These are phyloP conservation scores for Arnoldichthys spilopterus DNA, from an alignment of 2,797 vertebrate genomes.

Conservation along the genomic window DNA sequence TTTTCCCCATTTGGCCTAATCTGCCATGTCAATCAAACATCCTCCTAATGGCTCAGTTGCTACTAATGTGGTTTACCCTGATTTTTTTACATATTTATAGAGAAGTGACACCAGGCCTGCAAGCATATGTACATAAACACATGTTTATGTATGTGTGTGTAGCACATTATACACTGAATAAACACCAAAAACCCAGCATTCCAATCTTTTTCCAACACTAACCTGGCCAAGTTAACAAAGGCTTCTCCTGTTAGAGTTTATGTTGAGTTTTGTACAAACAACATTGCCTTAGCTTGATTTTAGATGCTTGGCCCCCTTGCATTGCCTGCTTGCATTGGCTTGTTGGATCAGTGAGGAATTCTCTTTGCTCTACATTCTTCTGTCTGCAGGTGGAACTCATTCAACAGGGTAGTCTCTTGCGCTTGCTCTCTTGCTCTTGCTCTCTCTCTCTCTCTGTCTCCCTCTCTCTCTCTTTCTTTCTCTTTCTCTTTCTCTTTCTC, in stretches of 20 bases:
- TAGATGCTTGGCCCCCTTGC: neutral
- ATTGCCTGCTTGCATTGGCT: slow-evolving; percentile 15
- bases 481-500: neutral
- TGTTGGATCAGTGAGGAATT: slow-evolving; percentile 49
- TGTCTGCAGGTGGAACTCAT: slow-evolving; percentile 61
- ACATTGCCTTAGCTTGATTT: neutral
- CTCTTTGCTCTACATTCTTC: slow-evolving; percentile 53
- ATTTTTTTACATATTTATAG: slow-evolving; percentile 39
- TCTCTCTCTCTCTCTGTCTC: neutral
- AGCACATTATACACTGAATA: slow-evolving; percentile 12
- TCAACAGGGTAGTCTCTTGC: slow-evolving; percentile 33
- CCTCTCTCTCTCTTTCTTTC: slow-evolving; percentile 9
- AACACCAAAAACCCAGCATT: slow-evolving; percentile 18
- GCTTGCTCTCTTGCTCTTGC: neutral
- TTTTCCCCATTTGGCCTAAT: slow-evolving; percentile 21
- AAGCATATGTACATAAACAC: slow-evolving; percentile 22
- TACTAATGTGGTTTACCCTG: slow-evolving; percentile 22
- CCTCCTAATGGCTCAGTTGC: slow-evolving; percentile 22
- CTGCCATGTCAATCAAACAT: slow-evolving; percentile 28
- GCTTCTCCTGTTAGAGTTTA: slow-evolving; percentile 68
- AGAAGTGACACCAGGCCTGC: slow-evolving; percentile 31
- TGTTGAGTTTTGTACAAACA: slow-evolving; percentile 17
- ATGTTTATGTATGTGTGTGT: slow-evolving; percentile 12
- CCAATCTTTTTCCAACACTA: slow-evolving; percentile 29
- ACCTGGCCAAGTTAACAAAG: slow-evolving; percentile 62